These are phyloP conservation scores for Ctenosaura bakeri DNA, from an alignment of 2,797 vertebrate species.

Conservation along the genomic window DNA sequence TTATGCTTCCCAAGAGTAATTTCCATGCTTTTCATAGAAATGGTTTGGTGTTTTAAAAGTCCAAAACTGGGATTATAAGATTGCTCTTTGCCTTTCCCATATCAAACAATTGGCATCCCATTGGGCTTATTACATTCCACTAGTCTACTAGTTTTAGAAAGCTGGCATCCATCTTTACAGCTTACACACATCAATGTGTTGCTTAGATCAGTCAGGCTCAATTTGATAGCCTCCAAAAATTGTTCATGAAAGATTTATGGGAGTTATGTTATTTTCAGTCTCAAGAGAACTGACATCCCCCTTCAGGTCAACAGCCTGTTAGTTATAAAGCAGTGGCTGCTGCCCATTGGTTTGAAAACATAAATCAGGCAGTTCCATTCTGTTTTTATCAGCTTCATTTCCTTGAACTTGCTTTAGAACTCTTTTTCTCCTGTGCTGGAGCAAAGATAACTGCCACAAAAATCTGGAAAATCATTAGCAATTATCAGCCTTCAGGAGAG, in stretches of 20 bases:
- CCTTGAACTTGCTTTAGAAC: conserved; percentile 8
- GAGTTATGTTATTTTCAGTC: conserved; percentile 33
- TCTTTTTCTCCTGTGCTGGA: not conserved
- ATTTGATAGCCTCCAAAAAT: conserved; percentile 28
- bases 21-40: not conserved
- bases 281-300: conserved; percentile 32
- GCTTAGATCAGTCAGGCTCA: conserved; percentile 21
- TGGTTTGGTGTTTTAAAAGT: not conserved
- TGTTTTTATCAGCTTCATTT: conserved; percentile 10
- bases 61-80: no score
- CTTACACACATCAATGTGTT: not conserved
- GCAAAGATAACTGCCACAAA: conserved; percentile 7
- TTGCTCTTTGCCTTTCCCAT: not conserved
- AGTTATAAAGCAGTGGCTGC: conserved; percentile 11
- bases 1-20: not conserved
- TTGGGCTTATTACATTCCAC: not conserved
- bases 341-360: not conserved
- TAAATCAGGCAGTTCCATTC: conserved; percentile 31
- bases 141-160: not conserved
- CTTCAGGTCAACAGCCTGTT: conserved; percentile 34
- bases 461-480: conserved; percentile 31
- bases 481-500: not conserved
- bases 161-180: not conserved
- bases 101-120: not conserved
- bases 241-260: conserved; percentile 24